Base-by-base conservation (phyloP, 2,888 invertebrate genomes). In the Nebria salina region DNA sequence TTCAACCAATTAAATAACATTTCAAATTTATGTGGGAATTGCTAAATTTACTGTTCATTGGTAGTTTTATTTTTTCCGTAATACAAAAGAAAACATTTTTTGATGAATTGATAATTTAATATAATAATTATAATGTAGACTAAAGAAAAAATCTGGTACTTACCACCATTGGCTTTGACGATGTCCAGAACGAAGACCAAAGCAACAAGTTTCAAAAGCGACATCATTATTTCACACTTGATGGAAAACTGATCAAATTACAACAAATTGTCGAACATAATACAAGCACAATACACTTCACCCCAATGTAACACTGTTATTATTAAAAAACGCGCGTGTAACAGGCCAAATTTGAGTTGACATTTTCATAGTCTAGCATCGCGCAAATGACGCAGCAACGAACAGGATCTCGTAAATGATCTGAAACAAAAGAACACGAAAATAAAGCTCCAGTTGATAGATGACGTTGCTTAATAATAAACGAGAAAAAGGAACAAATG, bases 191-290 rank as follows among this genome's bases (percentile, higher is more conserved):
- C 75, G 68, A 80, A 75, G 70, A 80, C 75, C 54, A 75, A n/a
- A 68, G 75, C 75, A 80, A 75, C 72, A 74, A 75, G 70, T 75
- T 80, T 80, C 80, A 80, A 80, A 80, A 80, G 65, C 75, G 80
- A 75, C 80, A 75, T 80, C 80, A 75, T 80, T 80, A 80, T 80
- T 72, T 75, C 75, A 68, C 64, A 80, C 75, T 80, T 80, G 80
- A 80, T 80, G 80, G 80, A 70, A 75, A 80, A 80, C 75, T 80
- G 75, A 80, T 80, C 68, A 75, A 75, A 75, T 80, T 80, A 80
- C 80, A 74, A 79, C 79, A 75, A 68, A 66, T 79, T 79, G 75
- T 54, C 79, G 66, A 74, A 66, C 79, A 79, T 79, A 79, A 79
- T 79, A 66, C 54, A 54, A 54, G 8, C 54, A 54, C 54, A 13